A percentile compares a stretch with the other conserved stretches of the same genome.
Evolutionary conservation across 2,888 invertebrate genomes (phyloP).

Genomic region (Oscheius sp.): DNA sequence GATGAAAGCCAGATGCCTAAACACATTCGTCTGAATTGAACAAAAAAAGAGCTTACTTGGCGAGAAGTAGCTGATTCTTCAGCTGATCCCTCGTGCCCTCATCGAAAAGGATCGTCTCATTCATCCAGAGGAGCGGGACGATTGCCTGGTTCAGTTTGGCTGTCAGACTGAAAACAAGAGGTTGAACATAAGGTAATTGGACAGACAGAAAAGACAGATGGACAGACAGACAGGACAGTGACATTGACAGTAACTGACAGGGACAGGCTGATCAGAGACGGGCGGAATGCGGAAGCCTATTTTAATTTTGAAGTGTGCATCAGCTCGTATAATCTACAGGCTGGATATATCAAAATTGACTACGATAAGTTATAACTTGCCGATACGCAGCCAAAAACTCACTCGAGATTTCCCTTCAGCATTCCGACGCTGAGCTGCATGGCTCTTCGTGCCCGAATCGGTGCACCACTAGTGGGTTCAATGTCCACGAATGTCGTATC

Average conservation of each 20-base stretch:
- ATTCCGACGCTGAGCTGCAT: conserved; percentile 71
- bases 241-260: too few species aligned
- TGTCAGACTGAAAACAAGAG: conserved; percentile 42
- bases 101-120: conserved; percentile 69
- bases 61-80: conserved; percentile 5
- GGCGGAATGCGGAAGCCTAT: too few species aligned
- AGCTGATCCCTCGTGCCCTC: conserved; percentile 62
- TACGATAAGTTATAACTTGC: too few species aligned
- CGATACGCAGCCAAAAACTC: conserved; percentile 3
- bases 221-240: too few species aligned
- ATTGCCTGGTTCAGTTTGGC: conserved; percentile 53
- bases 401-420: conserved; percentile 64
- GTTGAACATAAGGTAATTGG: too few species aligned
- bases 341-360: too few species aligned
- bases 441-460: conserved; percentile 60
- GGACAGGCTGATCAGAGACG: too few species aligned
- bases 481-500: conserved; percentile 67
- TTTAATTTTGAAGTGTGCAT: too few species aligned
- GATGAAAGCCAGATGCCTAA: conserved; percentile 21
- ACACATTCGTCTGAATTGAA: background rate
- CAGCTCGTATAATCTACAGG: too few species aligned
- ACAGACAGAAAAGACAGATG: too few species aligned
- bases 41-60: background rate
- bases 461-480: conserved; percentile 67
- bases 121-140: conserved; percentile 71